Evolutionary conservation across 2,888 invertebrate species (phyloP), one percentile per base, ranked within the genome.

Genomic region (Troides aeacus): DNA sequence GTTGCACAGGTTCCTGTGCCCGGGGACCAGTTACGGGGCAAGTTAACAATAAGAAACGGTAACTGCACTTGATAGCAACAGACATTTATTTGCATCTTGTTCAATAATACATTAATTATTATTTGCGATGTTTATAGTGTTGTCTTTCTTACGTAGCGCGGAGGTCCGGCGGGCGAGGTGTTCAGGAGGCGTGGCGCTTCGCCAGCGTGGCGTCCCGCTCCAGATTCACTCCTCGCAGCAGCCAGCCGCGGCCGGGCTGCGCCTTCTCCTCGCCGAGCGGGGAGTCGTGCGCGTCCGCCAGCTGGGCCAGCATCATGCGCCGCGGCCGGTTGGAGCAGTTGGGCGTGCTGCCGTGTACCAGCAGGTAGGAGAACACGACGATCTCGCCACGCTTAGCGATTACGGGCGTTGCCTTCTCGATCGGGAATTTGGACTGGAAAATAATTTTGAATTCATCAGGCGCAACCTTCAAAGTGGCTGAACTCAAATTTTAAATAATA

Each of bases 301-400:
- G 75, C 84, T 94, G 93, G 0, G 91, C 80, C 5, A 94, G 86
- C 72, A 94, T 87, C 94, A 94, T 94, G 12, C 94, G 84, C 0
- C 94, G 85, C 0, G 89, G 80, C 21, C 87, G 78, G 1, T 74
- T 74, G 0, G 93, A 93, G 10, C 78, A 72, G 79, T 94, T 94
- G 30, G 90, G 76, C 10, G 93, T 92, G 63, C 94, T 94, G 60
- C 94, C 94, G 75, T 94, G 94, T 39, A 94, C 81, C 53, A 94
- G 82, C 10, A 94, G 84, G 76, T 94, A 94, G 0, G 94, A 94
- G 79, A 94, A 94, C 30, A 94, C 82, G 1, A 94, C 86, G 21
- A 94, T 81, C 69, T 94, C 94, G 0, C 94, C 94, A 8, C 90
- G 89, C 62, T 88, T 90, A 0, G 94, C 93, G 1, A 83, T 73